Evolutionary conservation across 2,888 invertebrate genomes (phyloP).

Genomic region (Aleiodes testaceus): DNA sequence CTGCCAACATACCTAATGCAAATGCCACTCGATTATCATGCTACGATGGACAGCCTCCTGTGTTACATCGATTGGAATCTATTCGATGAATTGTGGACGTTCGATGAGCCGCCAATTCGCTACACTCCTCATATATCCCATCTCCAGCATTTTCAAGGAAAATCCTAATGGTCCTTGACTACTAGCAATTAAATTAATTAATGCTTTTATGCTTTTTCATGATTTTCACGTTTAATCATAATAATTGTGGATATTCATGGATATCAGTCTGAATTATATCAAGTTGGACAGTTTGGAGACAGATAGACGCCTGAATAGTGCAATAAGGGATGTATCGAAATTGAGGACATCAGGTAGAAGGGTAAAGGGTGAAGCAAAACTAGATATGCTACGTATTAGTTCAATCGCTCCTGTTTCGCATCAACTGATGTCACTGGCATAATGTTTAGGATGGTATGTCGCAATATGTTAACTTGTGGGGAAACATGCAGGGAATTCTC

Average conservation of each 20-base stretch:
- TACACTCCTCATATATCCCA: slow-evolving; percentile 9
- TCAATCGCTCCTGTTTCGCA: slow-evolving; percentile 56
- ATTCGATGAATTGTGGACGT: slow-evolving; percentile 33
- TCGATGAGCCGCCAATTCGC: slow-evolving; percentile 29
- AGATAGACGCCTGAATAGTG: slow-evolving; percentile 13
- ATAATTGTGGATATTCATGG: background rate
- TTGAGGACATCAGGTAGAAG: slow-evolving; percentile 14
- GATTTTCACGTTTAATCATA: no score
- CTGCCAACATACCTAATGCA: slow-evolving; percentile 32
- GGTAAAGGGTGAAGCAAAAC: slow-evolving; percentile 31
- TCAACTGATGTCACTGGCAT: slow-evolving; percentile 65
- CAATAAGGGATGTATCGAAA: background rate
- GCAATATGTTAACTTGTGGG: slow-evolving; percentile 66
- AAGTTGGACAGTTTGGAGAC: background rate
- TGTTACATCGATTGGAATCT: slow-evolving; percentile 25
- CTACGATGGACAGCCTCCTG: slow-evolving; percentile 25
- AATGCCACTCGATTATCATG: slow-evolving; percentile 43
- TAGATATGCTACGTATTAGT: slow-evolving; percentile 56
- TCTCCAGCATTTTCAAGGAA: slow-evolving; percentile 20
- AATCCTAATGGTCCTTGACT: background rate
- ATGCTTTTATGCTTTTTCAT: background rate
- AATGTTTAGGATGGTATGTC: slow-evolving; percentile 70
- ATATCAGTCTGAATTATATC: background rate
- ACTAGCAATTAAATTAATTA: slow-evolving; percentile 3
- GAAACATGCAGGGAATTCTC: slow-evolving; percentile 38